These are phyloP conservation scores for Drosophila burlai DNA, from an alignment of 1,140 invertebrate genomes.

Conservation along the genomic window DNA sequence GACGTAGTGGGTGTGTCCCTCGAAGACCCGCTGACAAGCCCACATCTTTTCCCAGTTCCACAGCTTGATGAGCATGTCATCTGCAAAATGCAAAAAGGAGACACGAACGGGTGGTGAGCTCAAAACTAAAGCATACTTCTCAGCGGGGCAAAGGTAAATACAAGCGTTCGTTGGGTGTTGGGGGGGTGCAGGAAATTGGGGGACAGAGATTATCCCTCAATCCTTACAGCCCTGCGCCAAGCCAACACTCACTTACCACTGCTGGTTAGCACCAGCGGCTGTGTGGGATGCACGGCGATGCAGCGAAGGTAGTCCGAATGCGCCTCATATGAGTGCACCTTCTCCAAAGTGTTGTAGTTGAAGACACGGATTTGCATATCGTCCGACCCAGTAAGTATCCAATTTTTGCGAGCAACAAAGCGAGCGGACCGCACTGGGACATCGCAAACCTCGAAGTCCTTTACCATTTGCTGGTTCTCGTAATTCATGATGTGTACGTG, in stretches of 20 bases:
- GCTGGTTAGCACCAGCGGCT: conserved; percentile 98
- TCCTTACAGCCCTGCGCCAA: background rate
- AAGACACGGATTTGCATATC: conserved; percentile 98
- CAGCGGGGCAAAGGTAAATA: conserved; percentile 33
- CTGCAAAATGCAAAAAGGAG: conserved; percentile 19
- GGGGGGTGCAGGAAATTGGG: background rate
- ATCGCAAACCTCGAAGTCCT: conserved; percentile 93
- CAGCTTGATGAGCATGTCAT: conserved; percentile 99
- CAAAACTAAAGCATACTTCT: conserved; percentile 25
- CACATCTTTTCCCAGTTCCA: conserved; percentile 99
- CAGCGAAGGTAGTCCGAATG: conserved; percentile 99
- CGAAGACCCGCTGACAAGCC: conserved; percentile 98
- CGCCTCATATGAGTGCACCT: conserved; percentile 98
- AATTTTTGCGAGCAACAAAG: conserved; percentile 99
- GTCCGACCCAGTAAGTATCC: conserved; percentile 99
- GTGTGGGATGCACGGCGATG: conserved; percentile 98
- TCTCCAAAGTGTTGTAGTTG: conserved; percentile 99
- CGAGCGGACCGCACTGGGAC: conserved; percentile 97
- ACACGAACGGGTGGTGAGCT: background rate
- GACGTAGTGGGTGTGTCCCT: conserved; percentile 99
- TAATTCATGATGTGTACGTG: conserved; percentile 99
- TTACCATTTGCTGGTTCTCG: conserved; percentile 91
- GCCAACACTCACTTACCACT: conserved; percentile 89
- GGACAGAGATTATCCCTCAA: conserved; percentile 4
- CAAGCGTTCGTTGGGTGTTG: background rate